Base-by-base conservation (phyloP, 2,113 vertebrate species). In the Struthio camelus region DNA sequence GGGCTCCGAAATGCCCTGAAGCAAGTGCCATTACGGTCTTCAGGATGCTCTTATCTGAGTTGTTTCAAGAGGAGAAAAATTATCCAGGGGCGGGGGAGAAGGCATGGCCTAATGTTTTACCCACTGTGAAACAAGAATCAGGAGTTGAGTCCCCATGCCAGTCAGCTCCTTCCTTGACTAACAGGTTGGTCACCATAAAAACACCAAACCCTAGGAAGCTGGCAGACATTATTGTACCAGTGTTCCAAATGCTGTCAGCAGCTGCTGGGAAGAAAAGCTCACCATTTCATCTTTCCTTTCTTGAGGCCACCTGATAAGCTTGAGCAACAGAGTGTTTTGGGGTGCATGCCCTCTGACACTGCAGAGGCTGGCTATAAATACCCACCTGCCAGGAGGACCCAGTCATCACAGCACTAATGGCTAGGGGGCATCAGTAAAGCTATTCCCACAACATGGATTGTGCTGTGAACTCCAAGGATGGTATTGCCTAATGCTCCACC, bases 391-490 rank as follows among this genome's bases (percentile, higher is more conserved):
- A 44, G 80, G 64, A 93, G 71, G 42, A 62, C 51, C 11, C 3
- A 2, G 46, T 50, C 48, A 64, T 38, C 58, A 11, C 59, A 67
- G 67, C 38, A 28, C 8, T 0, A 3, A 25, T 3, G 32, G 28
- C 44, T 0, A 32, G 38, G 8, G 8, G 40, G 11, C 34, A 7
- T 38, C 24, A 22, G 32, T 10, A 28, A 12, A 36, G n/a, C 38
- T 34, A n/a, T 9, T 50, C 34, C 82, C 22, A 34, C 8, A 6
- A 1, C 1, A 10, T 5, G 23, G 61, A 9, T 1, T 25, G n/a
- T 23, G 2, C 54, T 61, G 14, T 23, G n/a, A 34, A 13, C 25
- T 10, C 72, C 67, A 3, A 1, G 4, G 7, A 8, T 72, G 53
- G 28, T 11, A 23, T 2, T 85, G 70, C 51, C 44, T 24, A 4